Conservation (phyloP, 2,797 vertebrate species). For the Lemur catta region DNA sequence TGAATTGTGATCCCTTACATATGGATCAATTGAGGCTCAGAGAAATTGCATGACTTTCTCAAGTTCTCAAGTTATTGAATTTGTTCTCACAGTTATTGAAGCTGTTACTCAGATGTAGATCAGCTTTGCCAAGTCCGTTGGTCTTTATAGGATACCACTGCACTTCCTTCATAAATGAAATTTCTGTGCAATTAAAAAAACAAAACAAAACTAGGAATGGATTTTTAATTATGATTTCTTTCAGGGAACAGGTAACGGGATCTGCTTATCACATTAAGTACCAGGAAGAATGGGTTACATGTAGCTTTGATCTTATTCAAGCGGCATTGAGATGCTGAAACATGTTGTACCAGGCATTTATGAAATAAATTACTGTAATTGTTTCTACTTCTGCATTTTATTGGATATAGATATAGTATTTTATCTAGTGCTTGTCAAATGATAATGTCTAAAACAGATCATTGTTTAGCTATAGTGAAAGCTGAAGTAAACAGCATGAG, state of each 20-base stretch:
- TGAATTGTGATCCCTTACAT: neutral
- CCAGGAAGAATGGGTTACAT: neutral
- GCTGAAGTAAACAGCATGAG: conserved; percentile 57
- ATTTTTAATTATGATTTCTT: neutral
- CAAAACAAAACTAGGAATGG: neutral
- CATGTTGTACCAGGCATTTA: neutral
- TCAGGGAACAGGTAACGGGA: neutral
- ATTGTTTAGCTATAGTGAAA: conserved; percentile 65
- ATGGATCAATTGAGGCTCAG: neutral
- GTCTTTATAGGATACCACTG: neutral
- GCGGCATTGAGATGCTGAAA: neutral
- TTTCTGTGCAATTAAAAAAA: neutral
- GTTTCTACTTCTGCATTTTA: conserved; percentile 14
- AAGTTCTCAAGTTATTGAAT: neutral
- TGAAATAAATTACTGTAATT: neutral
- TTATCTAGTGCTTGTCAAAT: conserved; percentile 8
- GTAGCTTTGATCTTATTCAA: conserved; percentile 1
- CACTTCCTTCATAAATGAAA: conserved; percentile 2
- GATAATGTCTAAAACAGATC: conserved; percentile 49
- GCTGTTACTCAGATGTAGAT: neutral
- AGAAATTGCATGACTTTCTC: neutral
- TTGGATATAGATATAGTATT: neutral
- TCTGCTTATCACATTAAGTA: neutral
- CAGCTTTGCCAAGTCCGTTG: neutral
- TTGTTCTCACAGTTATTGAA: neutral